Conservation (phyloP, 2,888 invertebrate genomes). For the Metellina segmentata region DNA sequence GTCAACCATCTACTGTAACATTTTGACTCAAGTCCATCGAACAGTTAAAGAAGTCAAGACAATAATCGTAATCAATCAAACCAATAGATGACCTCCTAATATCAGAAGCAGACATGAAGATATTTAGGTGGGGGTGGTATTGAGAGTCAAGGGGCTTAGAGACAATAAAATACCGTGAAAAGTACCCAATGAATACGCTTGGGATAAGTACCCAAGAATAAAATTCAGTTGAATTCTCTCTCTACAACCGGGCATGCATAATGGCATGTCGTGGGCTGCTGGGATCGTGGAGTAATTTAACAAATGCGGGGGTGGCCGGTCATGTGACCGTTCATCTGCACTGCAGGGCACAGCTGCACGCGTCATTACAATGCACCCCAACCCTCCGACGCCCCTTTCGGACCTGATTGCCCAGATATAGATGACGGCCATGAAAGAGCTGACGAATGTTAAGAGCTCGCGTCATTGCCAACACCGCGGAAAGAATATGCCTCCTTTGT, state of each 20-base stretch:
- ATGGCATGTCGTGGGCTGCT: slow-evolving; percentile 71
- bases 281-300: slow-evolving; percentile 63
- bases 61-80: slow-evolving; percentile 4
- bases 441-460: slow-evolving; percentile 48
- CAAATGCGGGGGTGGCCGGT: slow-evolving; percentile 65
- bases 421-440: slow-evolving; percentile 52
- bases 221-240: slow-evolving; percentile 35
- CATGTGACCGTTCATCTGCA: slow-evolving; percentile 69
- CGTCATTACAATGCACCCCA: slow-evolving; percentile 71
- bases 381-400: slow-evolving; percentile 16
- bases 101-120: not conserved
- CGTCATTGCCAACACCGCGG: not conserved
- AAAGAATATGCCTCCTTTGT: not conserved
- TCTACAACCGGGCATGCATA: slow-evolving; percentile 52
- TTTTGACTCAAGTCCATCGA: not conserved
- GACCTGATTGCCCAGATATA: slow-evolving; percentile 67
- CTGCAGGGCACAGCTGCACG: slow-evolving; percentile 72
- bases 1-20: too few species aligned
- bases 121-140: not conserved
- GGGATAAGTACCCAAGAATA: slow-evolving; percentile 1
- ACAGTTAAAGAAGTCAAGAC: not conserved
- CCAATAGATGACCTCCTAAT: not conserved
- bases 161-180: slow-evolving; percentile 14
- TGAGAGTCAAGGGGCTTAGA: too few species aligned
- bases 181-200: not conserved